These are phyloP conservation scores for Notechis scutatus DNA, from an alignment of 2,113 vertebrate species.

Conservation along the genomic window DNA sequence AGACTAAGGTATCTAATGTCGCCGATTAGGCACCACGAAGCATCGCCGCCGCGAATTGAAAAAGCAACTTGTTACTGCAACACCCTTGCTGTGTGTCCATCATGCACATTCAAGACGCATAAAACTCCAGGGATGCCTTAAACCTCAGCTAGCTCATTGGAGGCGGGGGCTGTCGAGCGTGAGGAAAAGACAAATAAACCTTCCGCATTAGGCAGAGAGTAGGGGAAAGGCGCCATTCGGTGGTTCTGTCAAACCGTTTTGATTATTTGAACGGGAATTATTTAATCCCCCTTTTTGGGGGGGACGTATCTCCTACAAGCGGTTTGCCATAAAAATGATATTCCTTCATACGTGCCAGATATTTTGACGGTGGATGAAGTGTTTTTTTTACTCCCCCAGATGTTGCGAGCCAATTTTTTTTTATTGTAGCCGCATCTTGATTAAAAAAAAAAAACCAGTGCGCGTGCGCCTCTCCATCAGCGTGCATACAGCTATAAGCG, in stretches of 20 bases:
- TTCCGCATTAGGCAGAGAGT: background rate
- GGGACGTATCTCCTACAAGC: background rate
- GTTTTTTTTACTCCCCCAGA: background rate
- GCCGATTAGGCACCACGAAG: conserved; percentile 35
- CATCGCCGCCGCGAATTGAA: conserved; percentile 36
- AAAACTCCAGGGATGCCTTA: conserved; percentile 10
- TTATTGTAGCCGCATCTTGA: too few relatives aligned
- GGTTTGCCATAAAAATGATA: background rate
- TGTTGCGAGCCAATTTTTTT: background rate
- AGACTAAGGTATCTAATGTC: background rate
- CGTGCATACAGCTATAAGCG: background rate
- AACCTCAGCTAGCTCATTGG: background rate
- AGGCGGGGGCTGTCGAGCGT: background rate
- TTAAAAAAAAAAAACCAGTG: background rate
- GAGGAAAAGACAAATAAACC: background rate
- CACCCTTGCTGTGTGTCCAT: background rate
- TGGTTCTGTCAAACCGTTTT: background rate
- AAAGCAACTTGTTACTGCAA: conserved; percentile 31
- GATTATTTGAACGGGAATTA: background rate
- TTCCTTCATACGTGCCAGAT: background rate
- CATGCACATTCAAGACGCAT: conserved; percentile 19
- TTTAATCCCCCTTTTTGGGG: background rate
- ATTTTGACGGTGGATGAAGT: background rate
- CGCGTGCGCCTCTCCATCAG: background rate
- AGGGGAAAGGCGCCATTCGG: background rate